These are phyloP conservation scores for Rhinopomastus cyanomelas DNA, from an alignment of 2,113 vertebrate genomes.

Conservation along the genomic window DNA sequence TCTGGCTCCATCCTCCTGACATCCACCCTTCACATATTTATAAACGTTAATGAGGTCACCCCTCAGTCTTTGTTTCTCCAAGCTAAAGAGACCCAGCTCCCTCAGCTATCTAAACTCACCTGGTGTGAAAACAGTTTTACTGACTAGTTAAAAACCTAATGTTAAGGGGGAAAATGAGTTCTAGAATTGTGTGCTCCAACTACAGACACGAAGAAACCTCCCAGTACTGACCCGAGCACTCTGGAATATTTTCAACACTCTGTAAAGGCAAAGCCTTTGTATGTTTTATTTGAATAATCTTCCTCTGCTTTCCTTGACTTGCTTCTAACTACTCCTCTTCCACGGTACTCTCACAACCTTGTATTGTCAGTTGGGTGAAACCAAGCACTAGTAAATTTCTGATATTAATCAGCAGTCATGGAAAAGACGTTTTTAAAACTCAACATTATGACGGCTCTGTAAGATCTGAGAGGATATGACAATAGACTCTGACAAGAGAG, in stretches of 20 bases:
- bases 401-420: neutral
- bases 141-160: neutral
- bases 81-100: no score
- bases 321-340: neutral
- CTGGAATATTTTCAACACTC: neutral
- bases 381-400: neutral
- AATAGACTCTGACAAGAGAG: neutral
- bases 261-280: neutral
- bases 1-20: no score
- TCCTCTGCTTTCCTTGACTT: neutral
- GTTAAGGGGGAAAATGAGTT: neutral
- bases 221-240: neutral
- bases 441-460: neutral
- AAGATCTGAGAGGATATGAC: neutral
- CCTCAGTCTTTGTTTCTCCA: no score
- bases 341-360: neutral
- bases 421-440: constrained; percentile 9
- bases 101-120: neutral
- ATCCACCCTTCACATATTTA: no score
- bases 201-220: neutral
- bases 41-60: no score
- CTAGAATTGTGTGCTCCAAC: neutral
- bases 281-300: neutral
- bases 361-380: neutral
- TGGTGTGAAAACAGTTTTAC: neutral